Base-by-base conservation (phyloP, 2,113 vertebrate genomes). In the Erinaceus europaeus region DNA sequence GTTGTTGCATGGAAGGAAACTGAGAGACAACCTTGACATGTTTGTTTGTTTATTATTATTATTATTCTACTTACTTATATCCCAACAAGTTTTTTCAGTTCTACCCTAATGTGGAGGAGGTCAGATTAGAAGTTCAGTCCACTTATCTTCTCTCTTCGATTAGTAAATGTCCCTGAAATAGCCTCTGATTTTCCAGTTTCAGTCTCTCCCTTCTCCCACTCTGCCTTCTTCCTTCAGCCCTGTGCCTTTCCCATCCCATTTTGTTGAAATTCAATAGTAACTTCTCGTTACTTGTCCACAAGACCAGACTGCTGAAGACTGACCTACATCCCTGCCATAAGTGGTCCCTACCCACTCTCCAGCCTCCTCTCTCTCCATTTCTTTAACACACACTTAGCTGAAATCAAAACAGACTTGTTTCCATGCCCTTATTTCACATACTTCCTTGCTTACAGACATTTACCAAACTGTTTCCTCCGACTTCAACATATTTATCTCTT, bases 191-290 rank as follows among this genome's bases (percentile, higher is more conserved):
- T 13, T 75, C 34, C 23, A 14, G 20, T 87, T 25, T 69, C 38
- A 20, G 10, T 62, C 11, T 74, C 34, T 17, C 32, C 59, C 14
- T 17, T 40, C 6, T 5, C 13, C 34, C 20, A 27, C 21, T 23
- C 25, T 7, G 6, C 9, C 17, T 32, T 3, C 5, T 3, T n/a
- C 10, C 7, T n/a, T 9, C 20, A n/a, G n/a, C 14, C 2, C 20
- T 6, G 7, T 23, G 3, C 23, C 13, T 7, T 42, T 11, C 15
- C 20, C 6, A 52, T 7, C 5, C 9, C 23, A 14, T 8, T 46
- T 79, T n/a, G 4, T 25, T 36, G 9, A 48, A 57, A 23, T 64
- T 2, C 20, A 18, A 55, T n/a, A 25, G 10, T 34, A 23, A 32
- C 17, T 76, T 55, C 12, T 3, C 21, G 3, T 15, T 4, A 32